phyloP scores from a whole-genome alignment of 2,888 invertebrate species.

The Sympetrum striolatum region DNA sequence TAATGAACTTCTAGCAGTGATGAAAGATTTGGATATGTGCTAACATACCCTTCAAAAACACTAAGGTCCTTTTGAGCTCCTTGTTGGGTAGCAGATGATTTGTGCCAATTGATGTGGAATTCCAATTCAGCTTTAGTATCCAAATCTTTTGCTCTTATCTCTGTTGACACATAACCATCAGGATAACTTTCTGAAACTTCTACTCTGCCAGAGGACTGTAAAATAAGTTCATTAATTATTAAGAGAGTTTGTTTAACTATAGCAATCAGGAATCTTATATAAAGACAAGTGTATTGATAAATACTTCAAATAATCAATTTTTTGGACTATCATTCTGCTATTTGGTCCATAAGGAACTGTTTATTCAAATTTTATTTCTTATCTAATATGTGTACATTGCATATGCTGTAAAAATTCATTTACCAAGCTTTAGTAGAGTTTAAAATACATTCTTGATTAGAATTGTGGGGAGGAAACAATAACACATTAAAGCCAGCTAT shows the following conservation, averaged over 20 bases:
- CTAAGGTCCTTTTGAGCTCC: slow-evolving; percentile 60
- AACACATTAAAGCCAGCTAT: no score
- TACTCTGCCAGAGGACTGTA: slow-evolving; percentile 62
- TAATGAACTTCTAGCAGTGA: no score
- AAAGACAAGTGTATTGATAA: background rate
- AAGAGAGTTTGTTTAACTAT: background rate
- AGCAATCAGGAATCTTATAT: background rate
- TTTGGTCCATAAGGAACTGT: no score
- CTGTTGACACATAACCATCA: slow-evolving; percentile 58
- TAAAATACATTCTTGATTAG: no score
- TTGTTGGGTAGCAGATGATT: slow-evolving; percentile 67
- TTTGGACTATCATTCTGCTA: no score
- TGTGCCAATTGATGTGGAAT: slow-evolving; percentile 68
- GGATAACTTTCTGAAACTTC: slow-evolving; percentile 66
- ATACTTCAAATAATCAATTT: background rate
- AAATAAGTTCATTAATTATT: slow-evolving; percentile 39
- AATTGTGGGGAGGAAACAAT: no score
- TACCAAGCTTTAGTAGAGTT: no score
- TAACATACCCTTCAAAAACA: background rate
- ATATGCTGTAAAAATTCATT: no score
- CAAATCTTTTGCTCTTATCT: slow-evolving; percentile 66
- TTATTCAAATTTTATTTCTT: no score
- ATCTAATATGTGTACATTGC: no score
- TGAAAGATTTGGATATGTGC: no score
- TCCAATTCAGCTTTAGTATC: slow-evolving; percentile 66